Evolutionary conservation across 2,113 vertebrate genomes (phyloP).

Genomic region (Cinclus cinclus): DNA sequence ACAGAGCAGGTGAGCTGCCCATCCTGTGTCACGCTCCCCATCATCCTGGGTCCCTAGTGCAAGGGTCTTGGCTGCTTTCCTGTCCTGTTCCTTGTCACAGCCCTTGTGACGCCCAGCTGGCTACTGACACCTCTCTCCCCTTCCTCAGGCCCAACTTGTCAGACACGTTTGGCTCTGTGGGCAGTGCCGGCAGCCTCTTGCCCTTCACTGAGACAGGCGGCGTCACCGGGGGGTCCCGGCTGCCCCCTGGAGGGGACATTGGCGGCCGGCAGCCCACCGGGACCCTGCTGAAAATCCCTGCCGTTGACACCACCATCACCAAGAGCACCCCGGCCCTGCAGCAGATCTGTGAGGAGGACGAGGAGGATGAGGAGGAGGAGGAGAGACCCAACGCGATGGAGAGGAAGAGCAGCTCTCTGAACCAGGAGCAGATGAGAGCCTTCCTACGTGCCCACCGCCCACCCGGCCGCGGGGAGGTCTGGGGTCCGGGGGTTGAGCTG

Average conservation of each 20-base stretch:
- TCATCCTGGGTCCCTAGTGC: not conserved
- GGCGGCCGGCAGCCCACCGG: not conserved
- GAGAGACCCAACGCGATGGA: slow-evolving; percentile 22
- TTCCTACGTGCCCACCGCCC: not conserved
- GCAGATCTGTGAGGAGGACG: slow-evolving; percentile 88
- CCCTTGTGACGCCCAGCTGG: not conserved
- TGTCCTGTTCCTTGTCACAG: rapidly evolving
- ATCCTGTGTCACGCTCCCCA: rapidly evolving
- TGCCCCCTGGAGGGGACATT: not conserved
- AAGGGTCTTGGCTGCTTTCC: rapidly evolving
- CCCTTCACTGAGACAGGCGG: rapidly evolving
- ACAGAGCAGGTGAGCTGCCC: slow-evolving; percentile 36
- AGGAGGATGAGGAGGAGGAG: slow-evolving; percentile 81
- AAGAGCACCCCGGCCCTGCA: slow-evolving; percentile 80
- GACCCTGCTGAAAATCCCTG: slow-evolving; percentile 30
- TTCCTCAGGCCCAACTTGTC: slow-evolving; percentile 47
- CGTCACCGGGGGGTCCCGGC: not conserved
- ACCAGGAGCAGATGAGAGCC: slow-evolving; percentile 66
- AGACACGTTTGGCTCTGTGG: not conserved
- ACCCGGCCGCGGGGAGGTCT: not conserved
- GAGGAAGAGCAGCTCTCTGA: slow-evolving; percentile 61
- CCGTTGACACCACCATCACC: slow-evolving; percentile 65
- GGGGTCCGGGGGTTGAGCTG: not conserved
- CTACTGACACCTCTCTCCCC: not conserved
- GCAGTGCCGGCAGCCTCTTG: not conserved